Base-by-base conservation (phyloP, 2,113 vertebrate species). In the Poecile atricapillus region DNA sequence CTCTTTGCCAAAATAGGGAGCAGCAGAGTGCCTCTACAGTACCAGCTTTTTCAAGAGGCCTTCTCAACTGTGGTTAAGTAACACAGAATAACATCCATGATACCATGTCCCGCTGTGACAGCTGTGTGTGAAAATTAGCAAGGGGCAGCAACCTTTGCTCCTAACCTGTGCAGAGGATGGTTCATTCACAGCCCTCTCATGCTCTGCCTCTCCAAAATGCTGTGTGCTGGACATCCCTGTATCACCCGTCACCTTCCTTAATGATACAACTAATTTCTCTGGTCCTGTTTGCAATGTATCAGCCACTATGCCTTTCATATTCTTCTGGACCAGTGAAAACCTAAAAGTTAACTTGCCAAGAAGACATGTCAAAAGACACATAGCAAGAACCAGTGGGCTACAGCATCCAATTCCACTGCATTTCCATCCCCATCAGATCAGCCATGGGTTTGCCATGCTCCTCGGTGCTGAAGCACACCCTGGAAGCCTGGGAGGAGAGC, bases 401-500 rank as follows among this genome's bases (percentile, higher is more conserved):
- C 52, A n/a, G 23, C 43, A 64, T 12, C 31, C 60, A 35, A n/a
- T 50, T 70, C 46, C 39, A 43, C 33, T 1, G 0, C 7, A 30
- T 59, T 63, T 91, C 23, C 59, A 65, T 28, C 7, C 5, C 5
- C 55, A n/a, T 15, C 23, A 44, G 30, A 35, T n/a, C 53, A 82
- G 44, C 53, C n/a, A 7, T 1, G 2, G 22, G n/a, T 82, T 87
- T 76, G 58, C 46, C 37, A 30, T 0, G 0, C 10, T 64, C 35
- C 31, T 80, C 28, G 16, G 9, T 1, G 0, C 25, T 0, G 0
- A 56, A 85, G 25, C 22, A 62, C 2, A 5, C 27, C 31, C 15
- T 58, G 0, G 0, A 0, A 60, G 43, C 19, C 59, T 83, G 64
- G 76, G n/a, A 74, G 53, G n/a, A 56, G 13, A 76, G 18, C 0